Conservation (phyloP, 2,888 invertebrate genomes). For the Bedellia somnulentella region DNA sequence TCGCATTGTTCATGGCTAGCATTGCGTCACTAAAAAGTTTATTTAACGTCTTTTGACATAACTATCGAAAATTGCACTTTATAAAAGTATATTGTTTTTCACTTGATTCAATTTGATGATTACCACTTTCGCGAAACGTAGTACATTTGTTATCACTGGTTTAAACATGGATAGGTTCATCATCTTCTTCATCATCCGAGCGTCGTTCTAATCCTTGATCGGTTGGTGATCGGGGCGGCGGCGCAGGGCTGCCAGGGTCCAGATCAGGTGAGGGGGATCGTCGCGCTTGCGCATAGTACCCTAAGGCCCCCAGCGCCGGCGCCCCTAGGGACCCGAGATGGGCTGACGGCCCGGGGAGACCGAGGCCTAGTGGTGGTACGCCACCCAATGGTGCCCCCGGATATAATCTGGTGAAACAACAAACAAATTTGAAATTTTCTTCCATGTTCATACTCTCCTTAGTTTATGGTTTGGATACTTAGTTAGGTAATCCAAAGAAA, state of each 20-base stretch:
- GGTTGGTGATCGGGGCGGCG: constrained; percentile 46
- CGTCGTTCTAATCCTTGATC: constrained; percentile 40
- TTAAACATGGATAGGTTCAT: constrained; percentile 67
- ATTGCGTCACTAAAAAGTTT: too few relatives aligned
- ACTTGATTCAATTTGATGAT: too few relatives aligned
- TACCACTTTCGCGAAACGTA: too few relatives aligned
- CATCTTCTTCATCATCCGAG: constrained; percentile 60
- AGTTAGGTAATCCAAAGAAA: too few relatives aligned
- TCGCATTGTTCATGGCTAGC: too few relatives aligned
- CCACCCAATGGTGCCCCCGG: constrained; percentile 63
- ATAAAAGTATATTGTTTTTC: too few relatives aligned
- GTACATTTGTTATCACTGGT: too few relatives aligned
- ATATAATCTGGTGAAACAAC: constrained; percentile 47
- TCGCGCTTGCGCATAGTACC: constrained; percentile 52
- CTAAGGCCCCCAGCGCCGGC: constrained; percentile 64
- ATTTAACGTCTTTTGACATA: too few relatives aligned
- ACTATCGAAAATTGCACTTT: too few relatives aligned
- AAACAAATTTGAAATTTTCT: too few relatives aligned
- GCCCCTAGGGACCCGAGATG: constrained; percentile 68
- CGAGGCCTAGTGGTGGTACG: constrained; percentile 59
- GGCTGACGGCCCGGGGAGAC: constrained; percentile 69
- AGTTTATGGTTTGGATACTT: neutral
- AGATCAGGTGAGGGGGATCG: constrained; percentile 56
- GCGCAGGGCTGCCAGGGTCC: constrained; percentile 62
- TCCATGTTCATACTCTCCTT: too few relatives aligned